These are phyloP conservation scores for Thereva nobilitata DNA, from an alignment of 2,888 invertebrate genomes.

Conservation along the genomic window DNA sequence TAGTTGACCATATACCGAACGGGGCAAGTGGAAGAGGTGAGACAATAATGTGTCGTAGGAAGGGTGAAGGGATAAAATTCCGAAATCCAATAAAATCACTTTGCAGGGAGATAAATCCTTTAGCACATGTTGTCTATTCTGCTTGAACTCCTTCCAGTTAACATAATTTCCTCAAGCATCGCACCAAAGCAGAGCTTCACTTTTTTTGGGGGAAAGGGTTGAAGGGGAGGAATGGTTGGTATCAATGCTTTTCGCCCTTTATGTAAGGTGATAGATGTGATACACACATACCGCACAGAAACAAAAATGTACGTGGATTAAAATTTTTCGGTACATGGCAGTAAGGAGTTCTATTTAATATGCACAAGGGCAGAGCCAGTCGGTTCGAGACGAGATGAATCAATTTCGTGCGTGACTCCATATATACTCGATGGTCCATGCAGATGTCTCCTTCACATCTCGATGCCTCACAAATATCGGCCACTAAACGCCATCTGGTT, in stretches of 20 bases:
- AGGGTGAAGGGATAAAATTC: constrained; percentile 37
- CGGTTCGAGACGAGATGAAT: constrained; percentile 18
- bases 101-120: constrained; percentile 44
- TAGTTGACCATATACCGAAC: constrained; percentile 7
- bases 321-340: not conserved
- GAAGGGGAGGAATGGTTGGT: no score
- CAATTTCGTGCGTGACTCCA: constrained; percentile 33
- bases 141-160: constrained; percentile 13
- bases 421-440: constrained; percentile 4
- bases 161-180: not conserved
- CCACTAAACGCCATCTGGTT: constrained; percentile 30
- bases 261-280: no score
- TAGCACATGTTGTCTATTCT: constrained; percentile 36
- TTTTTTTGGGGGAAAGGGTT: no score
- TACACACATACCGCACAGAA: no score
- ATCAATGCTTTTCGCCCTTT: no score
- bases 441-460: constrained; percentile 7
- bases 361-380: constrained; percentile 14
- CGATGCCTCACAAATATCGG: not conserved
- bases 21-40: not conserved
- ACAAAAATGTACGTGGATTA: no score
- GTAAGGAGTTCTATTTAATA: constrained; percentile 13
- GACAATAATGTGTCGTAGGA: not conserved
- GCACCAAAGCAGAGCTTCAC: no score
- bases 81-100: constrained; percentile 46